Evolutionary conservation across 2,888 invertebrate species (phyloP).

Genomic region (Harpalus rubripes): DNA sequence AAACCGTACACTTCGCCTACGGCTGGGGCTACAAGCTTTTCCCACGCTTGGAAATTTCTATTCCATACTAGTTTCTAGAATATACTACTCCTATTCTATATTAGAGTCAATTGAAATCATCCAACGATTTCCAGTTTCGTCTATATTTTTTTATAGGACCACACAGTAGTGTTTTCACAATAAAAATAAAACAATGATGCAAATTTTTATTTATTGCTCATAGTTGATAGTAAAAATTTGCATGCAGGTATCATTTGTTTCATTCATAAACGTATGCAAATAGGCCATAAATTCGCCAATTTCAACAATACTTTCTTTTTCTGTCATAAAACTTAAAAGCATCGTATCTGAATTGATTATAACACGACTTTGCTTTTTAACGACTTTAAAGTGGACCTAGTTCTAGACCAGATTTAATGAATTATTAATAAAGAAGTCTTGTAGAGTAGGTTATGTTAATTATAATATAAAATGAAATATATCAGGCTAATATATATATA

Average conservation of each 20-base stretch:
- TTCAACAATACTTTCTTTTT: conserved; percentile 7
- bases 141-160: too few relatives aligned
- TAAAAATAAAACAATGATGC: neutral
- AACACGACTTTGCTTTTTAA: neutral
- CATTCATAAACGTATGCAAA: neutral
- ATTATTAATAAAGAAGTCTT: neutral
- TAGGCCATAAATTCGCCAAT: neutral
- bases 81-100: too few relatives aligned
- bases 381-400: neutral
- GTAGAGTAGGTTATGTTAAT: neutral
- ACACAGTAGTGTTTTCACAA: neutral
- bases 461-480: neutral
- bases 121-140: too few relatives aligned
- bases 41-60: too few relatives aligned
- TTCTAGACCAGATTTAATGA: neutral
- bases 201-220: neutral
- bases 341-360: neutral
- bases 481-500: neutral
- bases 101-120: too few relatives aligned
- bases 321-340: neutral
- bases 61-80: too few relatives aligned
- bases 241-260: neutral
- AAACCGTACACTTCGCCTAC: too few relatives aligned
- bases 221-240: conserved; percentile 1
- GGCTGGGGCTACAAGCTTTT: too few relatives aligned